Evolutionary conservation across 2,888 invertebrate species (phyloP), one percentile per base, ranked within the genome.

Genomic region (Limnephilus marmoratus): DNA sequence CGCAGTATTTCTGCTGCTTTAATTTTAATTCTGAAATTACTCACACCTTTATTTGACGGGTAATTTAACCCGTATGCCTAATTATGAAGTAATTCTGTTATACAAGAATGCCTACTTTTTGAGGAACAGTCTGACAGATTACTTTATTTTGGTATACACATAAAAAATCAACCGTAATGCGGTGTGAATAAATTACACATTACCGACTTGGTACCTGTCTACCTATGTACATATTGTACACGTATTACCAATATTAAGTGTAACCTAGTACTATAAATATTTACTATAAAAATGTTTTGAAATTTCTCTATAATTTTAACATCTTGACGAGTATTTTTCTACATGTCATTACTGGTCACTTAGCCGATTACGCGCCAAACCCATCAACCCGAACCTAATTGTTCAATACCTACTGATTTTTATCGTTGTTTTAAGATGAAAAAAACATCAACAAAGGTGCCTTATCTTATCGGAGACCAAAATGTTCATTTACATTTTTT

Each of bases 51-150:
- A 91, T 92, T 93, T 92, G 91, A 93, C 93, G 92, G 93, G 87
- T 91, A 93, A 93, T 93, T 93, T 93, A 92, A 92, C 91, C 91
- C 83, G 90, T 86, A 90, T 91, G 49, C 82, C 90, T 90, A 90
- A 90, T 90, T 90, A 90, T 82, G 90, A 41, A 90, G 45, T 81
- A 37, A 82, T 45, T 81, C 34, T 90, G 80, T 89, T 87, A 29
- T 87, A 45, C 29, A 83, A 91, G 87, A 91, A 85, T 88, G 82
- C 82, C 45, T 82, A 53, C 29, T 83, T 89, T 88, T 45, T 29
- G 68, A 91, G 82, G 85, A 31, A 91, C 45, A 80, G 85, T 31
- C 41, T 80, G 91, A 91, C 91, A 91, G 82, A 89, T 91, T 91
- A 82, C 91, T 91, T 88, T 87, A 82, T 91, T 91, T 91, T 81